A percentile compares a stretch with the other conserved stretches of the same genome.
Conservation (phyloP, 2,113 vertebrate genomes). For the Trachemys scripta region DNA sequence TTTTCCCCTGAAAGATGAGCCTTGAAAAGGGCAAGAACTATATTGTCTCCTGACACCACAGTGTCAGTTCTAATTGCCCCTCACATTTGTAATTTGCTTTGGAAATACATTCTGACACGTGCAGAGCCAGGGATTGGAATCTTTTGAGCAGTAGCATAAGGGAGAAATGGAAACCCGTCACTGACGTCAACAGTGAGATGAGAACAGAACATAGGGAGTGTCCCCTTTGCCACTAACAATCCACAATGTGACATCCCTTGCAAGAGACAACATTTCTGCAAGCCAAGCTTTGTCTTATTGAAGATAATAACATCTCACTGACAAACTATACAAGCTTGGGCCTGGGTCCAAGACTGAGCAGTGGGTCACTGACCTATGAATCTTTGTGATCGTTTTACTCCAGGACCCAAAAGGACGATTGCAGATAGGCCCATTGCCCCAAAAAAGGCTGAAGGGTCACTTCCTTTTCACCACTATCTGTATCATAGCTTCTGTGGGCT, state of each 20-base stretch:
- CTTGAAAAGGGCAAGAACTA: neutral
- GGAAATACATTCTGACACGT: slow-evolving; percentile 49
- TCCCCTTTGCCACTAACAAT: neutral
- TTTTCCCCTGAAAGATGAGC: neutral
- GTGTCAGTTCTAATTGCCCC: slow-evolving; percentile 7
- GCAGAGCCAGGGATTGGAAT: neutral
- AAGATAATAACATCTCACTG: slow-evolving; percentile 60
- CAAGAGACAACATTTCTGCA: slow-evolving; percentile 40
- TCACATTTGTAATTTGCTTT: slow-evolving; percentile 24
- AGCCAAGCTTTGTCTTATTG: slow-evolving; percentile 27
- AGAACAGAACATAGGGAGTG: slow-evolving; percentile 17
- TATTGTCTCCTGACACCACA: neutral
- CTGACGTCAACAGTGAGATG: slow-evolving; percentile 10
- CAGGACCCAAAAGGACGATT: slow-evolving; percentile 18
- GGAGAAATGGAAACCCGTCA: slow-evolving; percentile 15
- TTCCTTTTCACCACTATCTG: slow-evolving; percentile 59
- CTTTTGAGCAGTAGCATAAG: neutral
- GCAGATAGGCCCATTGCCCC: slow-evolving; percentile 55
- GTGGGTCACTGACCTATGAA: slow-evolving; percentile 63
- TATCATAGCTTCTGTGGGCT: slow-evolving; percentile 46
- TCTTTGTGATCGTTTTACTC: slow-evolving; percentile 18
- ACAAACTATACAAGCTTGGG: slow-evolving; percentile 39
- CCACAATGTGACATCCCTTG: neutral
- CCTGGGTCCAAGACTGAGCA: neutral
- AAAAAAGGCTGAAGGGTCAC: slow-evolving; percentile 58